Conservation (phyloP, 2,888 invertebrate species). For the Stegophylla sp. region DNA sequence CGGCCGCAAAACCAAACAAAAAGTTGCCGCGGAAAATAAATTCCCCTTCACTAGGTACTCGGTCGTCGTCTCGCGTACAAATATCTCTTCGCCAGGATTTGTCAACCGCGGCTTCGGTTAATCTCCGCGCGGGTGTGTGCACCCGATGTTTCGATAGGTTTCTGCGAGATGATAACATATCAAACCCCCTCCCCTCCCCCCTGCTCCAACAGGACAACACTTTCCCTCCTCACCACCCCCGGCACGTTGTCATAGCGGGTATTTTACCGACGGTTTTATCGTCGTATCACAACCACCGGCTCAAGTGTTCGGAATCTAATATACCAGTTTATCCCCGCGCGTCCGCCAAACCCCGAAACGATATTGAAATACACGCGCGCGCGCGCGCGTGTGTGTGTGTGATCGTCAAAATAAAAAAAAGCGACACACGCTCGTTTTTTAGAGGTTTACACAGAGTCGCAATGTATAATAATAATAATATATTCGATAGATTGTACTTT, state of each 20-base stretch:
- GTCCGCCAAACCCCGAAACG: neutral
- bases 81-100: conserved; percentile 29
- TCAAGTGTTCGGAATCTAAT: conserved; percentile 8
- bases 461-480: too few species aligned
- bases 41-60: neutral
- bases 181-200: neutral
- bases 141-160: conserved; percentile 53
- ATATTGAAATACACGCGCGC: too few species aligned
- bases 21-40: conserved; percentile 39
- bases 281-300: neutral
- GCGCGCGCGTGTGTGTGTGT: too few species aligned
- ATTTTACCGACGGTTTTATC: conserved; percentile 31
- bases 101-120: conserved; percentile 36
- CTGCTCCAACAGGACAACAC: neutral
- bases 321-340: conserved; percentile 14
- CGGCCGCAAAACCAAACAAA: neutral
- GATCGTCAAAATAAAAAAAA: too few species aligned
- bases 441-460: too few species aligned
- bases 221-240: too few species aligned
- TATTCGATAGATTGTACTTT: too few species aligned
- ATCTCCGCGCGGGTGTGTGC: too few species aligned
- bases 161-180: conserved; percentile 29
- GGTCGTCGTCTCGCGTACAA: neutral
- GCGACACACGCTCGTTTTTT: too few species aligned
- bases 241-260: neutral